Percentiles rank a stretch among this genome's conserved stretches.
Evolutionary conservation across 1,140 invertebrate species (phyloP).

Genomic region (Sycophila sp.): DNA sequence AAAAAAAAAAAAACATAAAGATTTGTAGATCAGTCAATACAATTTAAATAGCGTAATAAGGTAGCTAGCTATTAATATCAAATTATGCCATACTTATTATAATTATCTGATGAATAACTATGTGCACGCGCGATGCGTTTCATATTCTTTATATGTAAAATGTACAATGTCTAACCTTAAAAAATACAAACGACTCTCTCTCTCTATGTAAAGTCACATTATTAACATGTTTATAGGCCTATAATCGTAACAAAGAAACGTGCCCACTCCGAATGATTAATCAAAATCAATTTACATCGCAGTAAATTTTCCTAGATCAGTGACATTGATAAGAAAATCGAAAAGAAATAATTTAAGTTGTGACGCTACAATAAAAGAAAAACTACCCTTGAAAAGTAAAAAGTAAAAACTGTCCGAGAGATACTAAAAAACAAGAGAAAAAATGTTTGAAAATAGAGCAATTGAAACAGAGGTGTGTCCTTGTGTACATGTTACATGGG

Average conservation of each 20-base stretch:
- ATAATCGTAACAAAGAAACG: slow-evolving; percentile 25
- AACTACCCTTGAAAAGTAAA: slow-evolving; percentile 30
- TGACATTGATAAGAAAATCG: slow-evolving; percentile 28
- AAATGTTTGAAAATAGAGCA: slow-evolving; percentile 20
- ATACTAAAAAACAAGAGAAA: slow-evolving; percentile 1
- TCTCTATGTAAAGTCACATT: slow-evolving; percentile 22
- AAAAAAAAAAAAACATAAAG: too few relatives aligned
- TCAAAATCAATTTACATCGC: slow-evolving; percentile 34
- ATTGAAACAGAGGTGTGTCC: background rate
- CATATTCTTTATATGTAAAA: slow-evolving; percentile 25
- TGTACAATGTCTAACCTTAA: slow-evolving; percentile 32
- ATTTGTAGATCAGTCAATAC: slow-evolving; percentile 35
- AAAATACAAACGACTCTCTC: slow-evolving; percentile 33
- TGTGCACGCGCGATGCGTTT: slow-evolving; percentile 10
- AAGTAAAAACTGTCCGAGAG: slow-evolving; percentile 11
- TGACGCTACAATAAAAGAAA: slow-evolving; percentile 23
- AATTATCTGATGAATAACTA: slow-evolving; percentile 25
- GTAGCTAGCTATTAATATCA: slow-evolving; percentile 30
- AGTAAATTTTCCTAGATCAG: slow-evolving; percentile 25
- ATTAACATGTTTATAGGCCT: slow-evolving; percentile 27
- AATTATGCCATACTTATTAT: slow-evolving; percentile 26
- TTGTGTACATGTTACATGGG: slow-evolving; percentile 10
- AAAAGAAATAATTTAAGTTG: slow-evolving; percentile 32
- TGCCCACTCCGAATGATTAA: slow-evolving; percentile 22
- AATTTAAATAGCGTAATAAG: slow-evolving; percentile 33